Percentiles rank a stretch among this genome's conserved stretches.
Conservation (phyloP, 1,140 invertebrate genomes). For the Drosophila nikananu region DNA sequence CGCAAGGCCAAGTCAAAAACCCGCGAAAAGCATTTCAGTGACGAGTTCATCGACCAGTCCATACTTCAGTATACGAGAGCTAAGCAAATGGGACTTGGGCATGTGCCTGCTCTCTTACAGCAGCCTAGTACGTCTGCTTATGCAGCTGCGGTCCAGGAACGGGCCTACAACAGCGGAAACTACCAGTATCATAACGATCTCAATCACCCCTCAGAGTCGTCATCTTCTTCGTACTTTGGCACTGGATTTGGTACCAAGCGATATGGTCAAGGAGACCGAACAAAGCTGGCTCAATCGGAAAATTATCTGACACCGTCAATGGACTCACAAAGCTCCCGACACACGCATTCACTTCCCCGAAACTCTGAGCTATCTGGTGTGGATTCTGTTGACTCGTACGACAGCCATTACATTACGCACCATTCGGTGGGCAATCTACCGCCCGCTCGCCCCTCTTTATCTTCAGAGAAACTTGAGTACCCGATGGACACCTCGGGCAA, state of each 20-base stretch:
- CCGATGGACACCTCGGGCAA: conserved; percentile 86
- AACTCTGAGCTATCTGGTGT: conserved; percentile 82
- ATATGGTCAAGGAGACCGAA: conserved; percentile 54
- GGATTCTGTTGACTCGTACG: conserved; percentile 84
- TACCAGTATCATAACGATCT: conserved; percentile 84
- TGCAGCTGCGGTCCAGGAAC: conserved; percentile 68
- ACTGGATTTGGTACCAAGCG: conserved; percentile 79
- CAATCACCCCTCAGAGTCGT: conserved; percentile 82
- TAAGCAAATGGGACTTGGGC: conserved; percentile 72
- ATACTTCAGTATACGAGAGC: conserved; percentile 79
- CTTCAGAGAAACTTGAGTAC: conserved; percentile 86
- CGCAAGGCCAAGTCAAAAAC: conserved; percentile 83
- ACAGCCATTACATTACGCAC: conserved; percentile 84
- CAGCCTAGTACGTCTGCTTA: conserved; percentile 70
- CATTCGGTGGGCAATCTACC: conserved; percentile 74
- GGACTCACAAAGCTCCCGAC: conserved; percentile 78
- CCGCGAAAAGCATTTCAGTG: conserved; percentile 81
- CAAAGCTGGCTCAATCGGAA: conserved; percentile 75
- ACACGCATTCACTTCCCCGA: conserved; percentile 81
- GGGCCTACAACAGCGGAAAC: conserved; percentile 66
- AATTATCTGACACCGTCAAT: conserved; percentile 81
- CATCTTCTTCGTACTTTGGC: conserved; percentile 82
- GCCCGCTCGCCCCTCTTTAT: conserved; percentile 47
- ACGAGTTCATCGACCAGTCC: conserved; percentile 83
- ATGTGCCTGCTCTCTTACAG: conserved; percentile 47